Conservation (phyloP, 2,113 vertebrate species). For the Marmota monax region DNA sequence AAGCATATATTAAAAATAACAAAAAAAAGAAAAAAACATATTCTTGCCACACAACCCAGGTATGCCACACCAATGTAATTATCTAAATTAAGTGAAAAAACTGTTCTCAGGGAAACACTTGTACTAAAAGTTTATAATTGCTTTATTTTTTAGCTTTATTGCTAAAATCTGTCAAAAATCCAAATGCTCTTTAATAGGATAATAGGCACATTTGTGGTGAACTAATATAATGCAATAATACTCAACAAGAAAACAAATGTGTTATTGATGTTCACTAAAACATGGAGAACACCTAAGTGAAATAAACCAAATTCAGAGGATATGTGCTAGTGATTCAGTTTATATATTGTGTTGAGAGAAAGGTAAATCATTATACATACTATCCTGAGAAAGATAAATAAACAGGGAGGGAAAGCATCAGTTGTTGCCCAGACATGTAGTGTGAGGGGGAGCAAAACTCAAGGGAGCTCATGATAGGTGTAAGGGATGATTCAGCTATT, state of each 20-base stretch:
- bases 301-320: background rate
- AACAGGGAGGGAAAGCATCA: no score
- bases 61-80: background rate
- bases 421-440: background rate
- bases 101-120: background rate
- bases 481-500: background rate
- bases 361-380: background rate
- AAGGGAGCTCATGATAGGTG: background rate
- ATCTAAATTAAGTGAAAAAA: background rate
- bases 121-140: background rate
- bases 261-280: background rate
- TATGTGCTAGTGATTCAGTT: background rate
- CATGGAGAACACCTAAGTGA: background rate
- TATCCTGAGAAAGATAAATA: background rate
- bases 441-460: background rate
- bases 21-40: background rate
- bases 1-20: background rate
- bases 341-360: background rate
- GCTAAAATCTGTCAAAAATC: background rate
- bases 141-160: background rate
- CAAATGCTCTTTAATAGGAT: background rate
- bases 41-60: background rate
- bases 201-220: background rate
- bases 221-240: no score
- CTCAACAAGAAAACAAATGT: background rate